phyloP scores from a whole-genome alignment of 1,140 invertebrate species.

The Sarcophaga peregrina region DNA sequence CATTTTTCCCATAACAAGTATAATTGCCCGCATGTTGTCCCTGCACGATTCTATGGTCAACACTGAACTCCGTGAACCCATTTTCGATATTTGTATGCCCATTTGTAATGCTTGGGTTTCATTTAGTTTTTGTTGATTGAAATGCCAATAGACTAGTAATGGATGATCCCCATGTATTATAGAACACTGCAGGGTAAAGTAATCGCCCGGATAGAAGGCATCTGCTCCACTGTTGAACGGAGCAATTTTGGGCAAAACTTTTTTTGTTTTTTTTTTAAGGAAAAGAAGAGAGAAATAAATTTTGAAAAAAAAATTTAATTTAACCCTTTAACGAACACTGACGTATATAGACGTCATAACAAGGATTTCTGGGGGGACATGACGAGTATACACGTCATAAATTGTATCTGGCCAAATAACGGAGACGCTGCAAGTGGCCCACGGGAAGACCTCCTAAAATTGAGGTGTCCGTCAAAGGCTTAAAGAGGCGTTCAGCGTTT shows the following conservation, averaged over 20 bases:
- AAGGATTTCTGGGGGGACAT: no score
- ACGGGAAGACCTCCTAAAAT: no score
- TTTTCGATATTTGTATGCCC: constrained; percentile 70
- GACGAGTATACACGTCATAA: no score
- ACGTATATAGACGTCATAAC: no score
- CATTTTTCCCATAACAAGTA: constrained; percentile 83
- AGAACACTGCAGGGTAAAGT: constrained; percentile 75
- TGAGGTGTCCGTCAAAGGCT: no score
- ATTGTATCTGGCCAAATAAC: no score
- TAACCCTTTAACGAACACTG: no score
- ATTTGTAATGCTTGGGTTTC: constrained; percentile 46
- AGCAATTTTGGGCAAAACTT: constrained; percentile 74
- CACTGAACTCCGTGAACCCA: constrained; percentile 72
- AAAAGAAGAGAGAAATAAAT: background rate
- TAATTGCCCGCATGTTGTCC: constrained; percentile 82
- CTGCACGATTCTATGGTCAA: constrained; percentile 78
- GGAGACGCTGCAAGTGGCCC: no score
- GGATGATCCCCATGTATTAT: constrained; percentile 83
- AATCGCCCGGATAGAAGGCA: constrained; percentile 74
- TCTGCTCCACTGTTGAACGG: constrained; percentile 74
- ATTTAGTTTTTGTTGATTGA: constrained; percentile 69
- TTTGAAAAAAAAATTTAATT: no score
- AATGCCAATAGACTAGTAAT: constrained; percentile 79
- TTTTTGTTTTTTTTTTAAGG: no score
- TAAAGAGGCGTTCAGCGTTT: no score